Evolutionary conservation across 2,113 vertebrate genomes (phyloP).

Genomic region (Ceyx melanurus): DNA sequence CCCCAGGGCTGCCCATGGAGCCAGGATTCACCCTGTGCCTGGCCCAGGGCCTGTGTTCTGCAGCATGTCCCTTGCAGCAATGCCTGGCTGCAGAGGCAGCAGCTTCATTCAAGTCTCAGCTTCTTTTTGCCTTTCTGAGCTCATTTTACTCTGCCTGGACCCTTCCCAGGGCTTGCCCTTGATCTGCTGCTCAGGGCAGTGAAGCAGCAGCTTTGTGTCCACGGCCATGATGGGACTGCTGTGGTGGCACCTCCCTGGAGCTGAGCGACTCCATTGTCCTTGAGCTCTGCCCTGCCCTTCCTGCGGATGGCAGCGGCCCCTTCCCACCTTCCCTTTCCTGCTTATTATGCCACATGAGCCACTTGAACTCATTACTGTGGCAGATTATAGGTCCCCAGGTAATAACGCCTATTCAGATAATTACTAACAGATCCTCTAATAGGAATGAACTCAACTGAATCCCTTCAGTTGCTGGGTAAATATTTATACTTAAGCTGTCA

Average conservation of each 20-base stretch:
- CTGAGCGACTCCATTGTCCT: conserved; percentile 32
- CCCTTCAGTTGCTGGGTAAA: conserved; percentile 58
- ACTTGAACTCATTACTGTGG: conserved; percentile 72
- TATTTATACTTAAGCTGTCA: conserved; percentile 47
- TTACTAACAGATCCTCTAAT: conserved; percentile 73
- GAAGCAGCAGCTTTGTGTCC: neutral
- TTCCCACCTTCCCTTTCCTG: conserved; percentile 45
- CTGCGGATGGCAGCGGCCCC: conserved; percentile 27
- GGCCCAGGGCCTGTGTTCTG: neutral
- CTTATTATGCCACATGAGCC: conserved; percentile 69
- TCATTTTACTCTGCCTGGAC: neutral
- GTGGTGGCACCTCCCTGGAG: neutral
- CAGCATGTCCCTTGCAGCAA: neutral
- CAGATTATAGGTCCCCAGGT: conserved; percentile 73
- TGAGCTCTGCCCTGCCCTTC: conserved; percentile 61
- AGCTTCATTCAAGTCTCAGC: neutral
- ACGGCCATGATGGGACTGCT: neutral
- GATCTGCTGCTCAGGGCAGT: rapidly evolving
- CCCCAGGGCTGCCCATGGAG: rapidly evolving
- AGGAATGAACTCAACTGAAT: conserved; percentile 66
- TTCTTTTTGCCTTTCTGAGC: neutral
- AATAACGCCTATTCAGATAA: conserved; percentile 66
- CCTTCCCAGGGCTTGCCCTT: neutral
- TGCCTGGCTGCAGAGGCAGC: rapidly evolving
- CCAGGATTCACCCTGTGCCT: rapidly evolving